Conservation (phyloP, 2,888 invertebrate genomes). For the Tridacna gigas region DNA sequence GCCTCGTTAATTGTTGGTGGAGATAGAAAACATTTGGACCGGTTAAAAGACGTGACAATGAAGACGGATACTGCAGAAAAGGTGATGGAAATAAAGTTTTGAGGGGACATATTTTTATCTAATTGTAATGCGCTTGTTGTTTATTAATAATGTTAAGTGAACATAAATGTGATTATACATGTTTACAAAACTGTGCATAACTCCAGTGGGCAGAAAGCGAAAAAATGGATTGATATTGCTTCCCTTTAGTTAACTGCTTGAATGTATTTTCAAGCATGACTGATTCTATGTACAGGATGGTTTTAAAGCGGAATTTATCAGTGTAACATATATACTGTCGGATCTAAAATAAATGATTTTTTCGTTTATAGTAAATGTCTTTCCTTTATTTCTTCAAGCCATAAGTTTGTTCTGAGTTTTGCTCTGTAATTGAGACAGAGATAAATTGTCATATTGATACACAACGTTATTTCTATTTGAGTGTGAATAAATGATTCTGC, state of each 20-base stretch:
- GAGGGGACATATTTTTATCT: conserved; percentile 2
- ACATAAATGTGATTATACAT: background rate
- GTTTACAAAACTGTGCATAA: background rate
- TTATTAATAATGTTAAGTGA: background rate
- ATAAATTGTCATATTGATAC: background rate
- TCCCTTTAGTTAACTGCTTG: conserved; percentile 1
- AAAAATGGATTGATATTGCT: conserved; percentile 6
- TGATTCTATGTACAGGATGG: no score
- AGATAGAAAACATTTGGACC: background rate
- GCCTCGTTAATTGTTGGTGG: conserved; percentile 4
- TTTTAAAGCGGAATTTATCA: no score
- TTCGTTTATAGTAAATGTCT: no score
- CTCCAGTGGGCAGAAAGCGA: conserved; percentile 6
- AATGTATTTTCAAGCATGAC: background rate
- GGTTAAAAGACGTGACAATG: background rate
- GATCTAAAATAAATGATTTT: no score
- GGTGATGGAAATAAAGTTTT: conserved; percentile 4
- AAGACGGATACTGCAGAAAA: background rate
- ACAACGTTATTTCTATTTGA: background rate
- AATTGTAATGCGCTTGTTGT: background rate
- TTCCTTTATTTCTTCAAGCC: no score
- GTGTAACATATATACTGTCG: no score
- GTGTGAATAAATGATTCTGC: conserved; percentile 10
- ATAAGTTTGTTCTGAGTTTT: no score
- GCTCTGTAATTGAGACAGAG: no score